Evolutionary conservation across 2,888 invertebrate genomes (phyloP).

Genomic region (Euspilapteryx auroguttella): DNA sequence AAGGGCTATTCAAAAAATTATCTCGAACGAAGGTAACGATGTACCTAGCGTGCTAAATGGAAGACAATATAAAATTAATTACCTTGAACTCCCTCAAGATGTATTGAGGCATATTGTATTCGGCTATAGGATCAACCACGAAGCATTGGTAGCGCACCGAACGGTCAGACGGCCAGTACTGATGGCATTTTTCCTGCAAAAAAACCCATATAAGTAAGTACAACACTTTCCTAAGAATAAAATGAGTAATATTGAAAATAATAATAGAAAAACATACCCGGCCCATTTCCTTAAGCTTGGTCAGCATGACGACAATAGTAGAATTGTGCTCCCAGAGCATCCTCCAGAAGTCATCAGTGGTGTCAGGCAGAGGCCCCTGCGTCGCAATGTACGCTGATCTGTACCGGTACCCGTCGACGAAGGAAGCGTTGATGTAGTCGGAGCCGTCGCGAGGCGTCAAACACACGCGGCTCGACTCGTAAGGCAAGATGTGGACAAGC

Average conservation of each 20-base stretch:
- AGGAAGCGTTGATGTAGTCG: conserved; percentile 98
- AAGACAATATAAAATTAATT: no score
- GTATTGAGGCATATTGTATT: conserved; percentile 99
- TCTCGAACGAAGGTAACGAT: no score
- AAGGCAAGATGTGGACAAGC: conserved; percentile 96
- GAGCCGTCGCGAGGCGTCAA: conserved; percentile 93
- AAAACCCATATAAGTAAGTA: conserved; percentile 5
- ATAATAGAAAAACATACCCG: conserved; percentile 61
- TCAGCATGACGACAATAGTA: conserved; percentile 98
- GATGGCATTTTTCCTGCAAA: conserved; percentile 94
- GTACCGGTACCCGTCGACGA: conserved; percentile 94
- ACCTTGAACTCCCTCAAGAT: conserved; percentile 97
- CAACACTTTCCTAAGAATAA: no score
- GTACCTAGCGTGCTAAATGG: no score
- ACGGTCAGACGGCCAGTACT: conserved; percentile 99
- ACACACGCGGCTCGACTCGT: conserved; percentile 92
- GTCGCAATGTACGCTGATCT: conserved; percentile 95
- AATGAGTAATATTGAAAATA: no score
- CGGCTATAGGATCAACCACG: conserved; percentile 98
- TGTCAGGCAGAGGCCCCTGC: conserved; percentile 97
- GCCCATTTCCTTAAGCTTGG: conserved; percentile 97
- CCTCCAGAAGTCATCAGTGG: conserved; percentile 98
- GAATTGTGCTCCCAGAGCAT: conserved; percentile 99
- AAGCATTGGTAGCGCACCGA: conserved; percentile 97
- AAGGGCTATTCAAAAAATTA: no score